These are phyloP conservation scores for Lamproptera curius DNA, from an alignment of 2,888 invertebrate genomes.

Conservation along the genomic window DNA sequence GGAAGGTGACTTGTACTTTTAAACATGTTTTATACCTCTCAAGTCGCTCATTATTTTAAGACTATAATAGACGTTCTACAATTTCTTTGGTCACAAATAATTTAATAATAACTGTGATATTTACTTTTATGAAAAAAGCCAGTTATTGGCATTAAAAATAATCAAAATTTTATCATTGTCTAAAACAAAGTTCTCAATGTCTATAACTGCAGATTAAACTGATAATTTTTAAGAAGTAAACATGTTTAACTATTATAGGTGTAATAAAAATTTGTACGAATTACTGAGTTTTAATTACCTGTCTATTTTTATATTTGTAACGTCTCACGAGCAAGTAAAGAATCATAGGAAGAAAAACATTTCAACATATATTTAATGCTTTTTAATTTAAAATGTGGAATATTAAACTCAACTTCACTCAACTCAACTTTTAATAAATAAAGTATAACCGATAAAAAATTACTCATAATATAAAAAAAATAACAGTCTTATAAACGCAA, in stretches of 20 bases:
- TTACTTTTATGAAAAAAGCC: slow-evolving; percentile 72
- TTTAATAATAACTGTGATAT: slow-evolving; percentile 77
- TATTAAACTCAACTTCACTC: no score
- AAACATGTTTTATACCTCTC: slow-evolving; percentile 35
- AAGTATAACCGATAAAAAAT: no score
- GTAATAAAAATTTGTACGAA: slow-evolving; percentile 37
- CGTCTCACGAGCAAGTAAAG: no score
- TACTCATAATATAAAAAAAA: no score
- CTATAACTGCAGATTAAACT: slow-evolving; percentile 30
- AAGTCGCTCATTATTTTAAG: slow-evolving; percentile 46
- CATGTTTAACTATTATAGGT: slow-evolving; percentile 23
- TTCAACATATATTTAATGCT: no score
- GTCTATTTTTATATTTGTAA: no score
- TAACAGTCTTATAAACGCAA: no score
- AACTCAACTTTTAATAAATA: no score
- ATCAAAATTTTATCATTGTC: slow-evolving; percentile 43
- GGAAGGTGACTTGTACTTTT: slow-evolving; percentile 35
- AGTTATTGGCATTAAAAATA: slow-evolving; percentile 63
- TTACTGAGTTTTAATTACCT: slow-evolving; percentile 9
- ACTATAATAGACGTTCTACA: slow-evolving; percentile 42
- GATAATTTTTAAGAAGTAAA: slow-evolving; percentile 22
- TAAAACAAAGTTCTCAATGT: slow-evolving; percentile 29
- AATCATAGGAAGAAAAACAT: no score
- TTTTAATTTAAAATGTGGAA: no score
- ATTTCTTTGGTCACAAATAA: slow-evolving; percentile 70